Base-by-base conservation (phyloP, 2,888 invertebrate species). In the Clostera curtula region DNA sequence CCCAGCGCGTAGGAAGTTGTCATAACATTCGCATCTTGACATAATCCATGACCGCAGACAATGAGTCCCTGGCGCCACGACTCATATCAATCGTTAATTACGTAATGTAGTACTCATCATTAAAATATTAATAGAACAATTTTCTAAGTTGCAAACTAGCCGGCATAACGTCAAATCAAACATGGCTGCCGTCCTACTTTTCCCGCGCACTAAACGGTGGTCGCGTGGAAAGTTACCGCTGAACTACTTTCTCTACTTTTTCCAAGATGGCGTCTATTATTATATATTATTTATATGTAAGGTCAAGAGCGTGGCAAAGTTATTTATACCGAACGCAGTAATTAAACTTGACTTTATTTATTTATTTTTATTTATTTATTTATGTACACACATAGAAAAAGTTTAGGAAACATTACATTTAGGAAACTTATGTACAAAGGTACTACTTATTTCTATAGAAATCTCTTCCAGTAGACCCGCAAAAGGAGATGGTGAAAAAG, bases 241-340 rank as follows among this genome's bases (percentile, higher is more conserved):
- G 82, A 70, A 79, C 83, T 83, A 82, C 83, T 83, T 83, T 83
- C 83, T 80, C 83, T 71, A 71, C 80, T 80, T 79, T 82, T 83
- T 76, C 76, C 73, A 80, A 82, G 66, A 82, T 79, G 80, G 79
- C 76, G 53, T 63, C 50, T 58, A 54, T 60, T 64, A 62, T 57
- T 57, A 62, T 62, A 57, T 68, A 60, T 56, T 60, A 56, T 62
- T 64, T 48, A 49, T 60, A 23, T 60, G 51, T 56, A 71, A 74
- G 77, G 76, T 80, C 79, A 80, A 71, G 67, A 63, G 55, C 59
- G 45, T 32, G 43, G 36, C 36, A 49, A n/a, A n/a, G 47, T 52
- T 53, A 43, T 49, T 50, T 45, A 47, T 34, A 40, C 46, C 24
- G 34, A 28, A 45, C 32, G 33, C 34, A 48, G 24, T 30, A 23